Conservation (phyloP, 2,113 vertebrate genomes). For the Sylvicapra grimmia region DNA sequence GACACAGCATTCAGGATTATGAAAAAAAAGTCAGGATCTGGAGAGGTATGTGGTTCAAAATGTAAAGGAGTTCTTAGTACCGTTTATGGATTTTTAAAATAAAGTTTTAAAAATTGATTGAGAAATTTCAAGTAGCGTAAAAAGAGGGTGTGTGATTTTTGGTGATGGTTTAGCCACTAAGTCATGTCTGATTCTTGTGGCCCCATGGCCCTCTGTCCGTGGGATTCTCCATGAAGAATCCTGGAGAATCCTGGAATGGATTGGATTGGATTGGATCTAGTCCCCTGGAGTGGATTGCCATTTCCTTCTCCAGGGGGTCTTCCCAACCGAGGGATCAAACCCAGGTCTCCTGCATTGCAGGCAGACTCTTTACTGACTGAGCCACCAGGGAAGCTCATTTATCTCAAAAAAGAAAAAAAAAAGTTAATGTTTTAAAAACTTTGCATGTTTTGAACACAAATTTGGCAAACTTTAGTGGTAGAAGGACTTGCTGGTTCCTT, state of each 20-base stretch:
- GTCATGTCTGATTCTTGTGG: not conserved
- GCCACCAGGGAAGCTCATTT: not conserved
- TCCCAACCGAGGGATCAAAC: not conserved
- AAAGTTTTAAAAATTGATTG: not conserved
- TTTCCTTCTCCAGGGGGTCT: not conserved
- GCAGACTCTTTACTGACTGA: not conserved
- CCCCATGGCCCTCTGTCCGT: not conserved
- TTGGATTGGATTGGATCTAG: too few species aligned
- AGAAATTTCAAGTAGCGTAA: not conserved
- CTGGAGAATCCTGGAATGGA: not conserved
- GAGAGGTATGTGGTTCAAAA: not conserved
- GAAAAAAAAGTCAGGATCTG: not conserved
- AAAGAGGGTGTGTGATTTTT: not conserved
- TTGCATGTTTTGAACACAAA: not conserved
- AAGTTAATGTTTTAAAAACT: not conserved
- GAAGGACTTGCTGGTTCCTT: not conserved
- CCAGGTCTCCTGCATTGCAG: not conserved
- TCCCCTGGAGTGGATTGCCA: not conserved
- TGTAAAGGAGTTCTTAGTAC: not conserved
- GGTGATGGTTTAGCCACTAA: not conserved
- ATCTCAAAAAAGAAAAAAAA: not conserved
- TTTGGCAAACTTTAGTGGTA: too few species aligned
- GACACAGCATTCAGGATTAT: not conserved
- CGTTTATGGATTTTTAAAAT: not conserved
- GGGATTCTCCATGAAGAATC: not conserved